Percentiles rank a stretch among this genome's conserved stretches.
phyloP scores from a whole-genome alignment of 92 coral and sea anemone species.

The Porites evermanni region DNA sequence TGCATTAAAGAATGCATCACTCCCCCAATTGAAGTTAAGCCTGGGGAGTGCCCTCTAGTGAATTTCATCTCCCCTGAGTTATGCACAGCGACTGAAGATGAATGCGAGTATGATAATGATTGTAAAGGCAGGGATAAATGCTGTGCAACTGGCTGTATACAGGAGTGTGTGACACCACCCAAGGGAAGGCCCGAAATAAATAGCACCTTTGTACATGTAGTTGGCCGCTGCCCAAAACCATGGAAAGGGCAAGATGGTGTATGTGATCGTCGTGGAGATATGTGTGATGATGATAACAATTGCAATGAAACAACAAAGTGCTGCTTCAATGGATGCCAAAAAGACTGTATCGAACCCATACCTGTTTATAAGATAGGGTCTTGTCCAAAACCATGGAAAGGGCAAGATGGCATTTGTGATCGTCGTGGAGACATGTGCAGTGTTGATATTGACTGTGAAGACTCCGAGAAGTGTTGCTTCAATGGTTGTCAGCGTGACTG shows the following conservation, averaged over 20 bases:
- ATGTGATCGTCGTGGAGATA: conserved; percentile 68
- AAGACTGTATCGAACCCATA: conserved; percentile 48
- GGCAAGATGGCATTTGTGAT: conserved; percentile 73
- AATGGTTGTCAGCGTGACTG: conserved; percentile 87
- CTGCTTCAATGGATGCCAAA: conserved; percentile 79
- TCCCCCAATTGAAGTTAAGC: conserved; percentile 70
- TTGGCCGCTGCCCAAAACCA: conserved; percentile 65
- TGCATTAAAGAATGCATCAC: conserved; percentile 75
- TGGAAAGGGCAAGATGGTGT: conserved; percentile 66
- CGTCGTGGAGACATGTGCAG: conserved; percentile 67
- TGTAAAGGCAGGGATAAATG: conserved; percentile 75
- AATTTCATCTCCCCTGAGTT: conserved; percentile 43
- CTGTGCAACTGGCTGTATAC: conserved; percentile 78
- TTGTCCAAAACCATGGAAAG: conserved; percentile 81
- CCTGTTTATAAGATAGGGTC: conserved; percentile 50
- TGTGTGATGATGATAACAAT: conserved; percentile 49
- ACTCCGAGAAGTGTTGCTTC: conserved; percentile 68
- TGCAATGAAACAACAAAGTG: conserved; percentile 47
- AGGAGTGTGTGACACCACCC: conserved; percentile 76
- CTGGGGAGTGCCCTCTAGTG: conserved; percentile 70
- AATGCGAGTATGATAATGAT: conserved; percentile 66
- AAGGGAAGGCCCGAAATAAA: background rate
- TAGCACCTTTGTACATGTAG: background rate
- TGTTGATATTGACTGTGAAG: conserved; percentile 56
- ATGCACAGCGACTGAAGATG: conserved; percentile 46